Evolutionary conservation across 1,140 invertebrate species (phyloP), one percentile per base, ranked within the genome.

Genomic region (Penaeus chinensis): DNA sequence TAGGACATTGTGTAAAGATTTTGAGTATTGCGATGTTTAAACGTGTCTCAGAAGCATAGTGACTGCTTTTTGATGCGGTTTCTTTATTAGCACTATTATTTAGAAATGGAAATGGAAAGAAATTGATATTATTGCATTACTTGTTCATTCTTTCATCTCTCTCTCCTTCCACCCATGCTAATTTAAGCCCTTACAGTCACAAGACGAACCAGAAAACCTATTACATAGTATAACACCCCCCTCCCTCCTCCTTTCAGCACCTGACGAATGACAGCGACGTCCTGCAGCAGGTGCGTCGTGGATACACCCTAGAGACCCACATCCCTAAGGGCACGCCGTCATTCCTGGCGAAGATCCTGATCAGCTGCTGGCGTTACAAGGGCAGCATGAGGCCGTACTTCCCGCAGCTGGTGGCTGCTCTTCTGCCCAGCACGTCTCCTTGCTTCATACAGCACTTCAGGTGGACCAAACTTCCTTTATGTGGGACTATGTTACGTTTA

Each of bases 301-400:
- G 85, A 7, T 71, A 87, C 63, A 81, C 85, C 20, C 62, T 87
- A 3, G 80, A 82, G 62, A 11, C n/a, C 24, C 24, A 71, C 22
- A 63, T 87, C 22, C 78, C 63, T 3, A 24, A 27, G 47, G 60
- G 61, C 42, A 87, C 85, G 4, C 54, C 79, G 20, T 8, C n/a
- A 10, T 87, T 80, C 47, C 85, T 87, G 1, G 66, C 65, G 1
- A 62, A 87, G n/a, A n/a, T 87, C 20, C n/a, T 81, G 74, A 60
- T 66, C 42, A 82, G 85, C 65, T 87, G 85, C 24, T 87, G 85
- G 85, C 69, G 61, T 20, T 71, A 71, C 20, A 63, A 87, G 24
- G 85, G 54, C 32, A 47, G 65, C 54, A 63, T 71, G 24, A 69
- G 85, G n/a, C 85, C 85, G 20, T 87, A 80, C 27, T 87, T 87